Evolutionary conservation across 2,888 invertebrate species (phyloP).

Genomic region (Tetrapedia diversipes): DNA sequence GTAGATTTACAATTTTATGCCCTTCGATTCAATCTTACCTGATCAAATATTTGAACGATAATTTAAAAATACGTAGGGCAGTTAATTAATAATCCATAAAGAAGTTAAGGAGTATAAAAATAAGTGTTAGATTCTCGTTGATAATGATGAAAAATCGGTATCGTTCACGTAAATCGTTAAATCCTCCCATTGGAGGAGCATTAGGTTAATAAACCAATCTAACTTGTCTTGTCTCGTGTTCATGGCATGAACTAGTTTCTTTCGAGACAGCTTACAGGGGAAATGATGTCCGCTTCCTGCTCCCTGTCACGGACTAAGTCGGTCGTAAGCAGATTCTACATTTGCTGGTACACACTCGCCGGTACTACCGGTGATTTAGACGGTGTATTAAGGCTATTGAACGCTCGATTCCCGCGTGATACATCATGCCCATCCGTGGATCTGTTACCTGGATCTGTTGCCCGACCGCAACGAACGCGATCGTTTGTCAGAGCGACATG

Average conservation of each 20-base stretch:
- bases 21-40: too few relatives aligned
- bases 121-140: too few relatives aligned
- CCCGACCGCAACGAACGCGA: constrained; percentile 29
- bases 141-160: not conserved
- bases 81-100: too few relatives aligned
- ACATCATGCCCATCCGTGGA: constrained; percentile 38
- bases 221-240: constrained; percentile 1
- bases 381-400: constrained; percentile 19
- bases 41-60: too few relatives aligned
- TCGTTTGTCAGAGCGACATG: constrained; percentile 45
- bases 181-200: too few relatives aligned
- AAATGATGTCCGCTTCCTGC: not conserved
- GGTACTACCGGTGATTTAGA: constrained; percentile 5
- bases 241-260: not conserved
- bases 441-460: constrained; percentile 32
- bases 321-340: not conserved
- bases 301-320: not conserved
- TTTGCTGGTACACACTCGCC: too few relatives aligned
- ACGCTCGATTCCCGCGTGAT: constrained; percentile 28
- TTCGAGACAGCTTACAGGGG: not conserved
- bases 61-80: too few relatives aligned
- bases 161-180: not conserved
- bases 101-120: too few relatives aligned
- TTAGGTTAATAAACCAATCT: constrained; percentile 8
- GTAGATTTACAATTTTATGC: too few relatives aligned